A percentile compares a stretch with the other conserved stretches of the same genome.
These are phyloP conservation scores for Drosophila tripunctata DNA, from an alignment of 2,888 invertebrate species.

Conservation along the genomic window DNA sequence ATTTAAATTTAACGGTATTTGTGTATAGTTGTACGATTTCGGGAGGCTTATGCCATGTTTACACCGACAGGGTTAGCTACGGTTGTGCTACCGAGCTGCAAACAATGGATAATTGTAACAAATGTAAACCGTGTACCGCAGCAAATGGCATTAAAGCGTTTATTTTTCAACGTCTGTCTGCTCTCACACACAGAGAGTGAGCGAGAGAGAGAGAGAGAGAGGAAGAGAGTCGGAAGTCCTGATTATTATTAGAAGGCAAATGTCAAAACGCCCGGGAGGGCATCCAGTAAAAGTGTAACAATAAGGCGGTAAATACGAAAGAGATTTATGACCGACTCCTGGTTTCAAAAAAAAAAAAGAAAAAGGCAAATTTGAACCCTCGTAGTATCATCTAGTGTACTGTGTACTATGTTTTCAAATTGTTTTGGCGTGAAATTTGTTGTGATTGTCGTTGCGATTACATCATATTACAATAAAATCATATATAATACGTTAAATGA, in stretches of 20 bases:
- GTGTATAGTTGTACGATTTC: constrained; percentile 21
- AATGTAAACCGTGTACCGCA: constrained; percentile 75
- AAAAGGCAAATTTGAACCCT: constrained; percentile 50
- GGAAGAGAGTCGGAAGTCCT: constrained; percentile 63
- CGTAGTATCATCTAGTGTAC: no score
- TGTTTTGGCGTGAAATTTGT: constrained; percentile 77
- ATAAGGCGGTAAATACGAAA: constrained; percentile 59
- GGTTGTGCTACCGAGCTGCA: constrained; percentile 49
- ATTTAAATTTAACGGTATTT: constrained; percentile 45
- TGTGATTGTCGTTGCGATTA: constrained; percentile 71
- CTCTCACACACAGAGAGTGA: constrained; percentile 15
- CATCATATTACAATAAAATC: constrained; percentile 51
- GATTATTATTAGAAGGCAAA: constrained; percentile 73
- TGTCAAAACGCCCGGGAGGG: constrained; percentile 74
- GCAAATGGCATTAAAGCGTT: constrained; percentile 76
- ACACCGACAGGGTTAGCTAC: constrained; percentile 52
- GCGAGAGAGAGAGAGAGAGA: not conserved
- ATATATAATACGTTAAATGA: constrained; percentile 53
- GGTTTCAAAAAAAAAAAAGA: not conserved
- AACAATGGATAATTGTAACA: constrained; percentile 73
- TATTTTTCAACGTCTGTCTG: constrained; percentile 40
- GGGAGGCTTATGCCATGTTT: constrained; percentile 40
- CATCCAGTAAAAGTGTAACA: constrained; percentile 43
- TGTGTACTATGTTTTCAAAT: constrained; percentile 50
- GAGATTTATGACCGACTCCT: constrained; percentile 63